Conservation (phyloP, 2,113 vertebrate genomes). For the Xiphophorus hellerii region DNA sequence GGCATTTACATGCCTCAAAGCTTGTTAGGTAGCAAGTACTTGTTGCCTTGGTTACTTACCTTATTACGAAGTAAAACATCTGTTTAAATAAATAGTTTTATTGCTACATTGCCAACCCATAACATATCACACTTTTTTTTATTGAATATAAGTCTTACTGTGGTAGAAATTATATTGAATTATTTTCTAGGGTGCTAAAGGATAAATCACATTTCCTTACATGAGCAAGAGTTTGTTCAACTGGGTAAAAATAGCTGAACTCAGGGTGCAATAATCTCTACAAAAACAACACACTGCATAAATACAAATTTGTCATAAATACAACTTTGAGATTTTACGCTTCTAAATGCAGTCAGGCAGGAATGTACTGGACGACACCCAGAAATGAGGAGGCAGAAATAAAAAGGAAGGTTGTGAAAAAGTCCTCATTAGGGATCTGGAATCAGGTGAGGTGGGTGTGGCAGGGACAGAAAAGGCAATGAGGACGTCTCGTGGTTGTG, state of each 20-base stretch:
- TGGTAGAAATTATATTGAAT: background rate
- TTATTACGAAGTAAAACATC: background rate
- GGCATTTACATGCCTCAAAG: background rate
- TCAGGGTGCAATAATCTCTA: background rate
- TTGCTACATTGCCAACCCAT: background rate
- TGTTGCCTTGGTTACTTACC: background rate
- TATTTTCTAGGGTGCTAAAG: background rate
- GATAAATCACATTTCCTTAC: background rate
- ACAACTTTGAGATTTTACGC: background rate
- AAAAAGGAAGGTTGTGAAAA: background rate
- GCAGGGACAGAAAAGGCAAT: background rate
- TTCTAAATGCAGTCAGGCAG: background rate
- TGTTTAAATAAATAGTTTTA: background rate
- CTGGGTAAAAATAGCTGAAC: background rate
- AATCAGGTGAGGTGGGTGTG: constrained; percentile 4
- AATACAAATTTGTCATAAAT: background rate
- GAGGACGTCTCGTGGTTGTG: constrained; percentile 3
- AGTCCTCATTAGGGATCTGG: background rate
- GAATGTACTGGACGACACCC: background rate
- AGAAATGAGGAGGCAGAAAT: background rate
- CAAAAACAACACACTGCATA: too few relatives aligned
- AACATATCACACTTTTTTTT: background rate
- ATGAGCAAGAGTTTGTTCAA: background rate
- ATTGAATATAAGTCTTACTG: background rate
- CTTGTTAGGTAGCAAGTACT: background rate